These are phyloP conservation scores for Ectemnius lituratus DNA, from an alignment of 2,888 invertebrate genomes.

Conservation along the genomic window DNA sequence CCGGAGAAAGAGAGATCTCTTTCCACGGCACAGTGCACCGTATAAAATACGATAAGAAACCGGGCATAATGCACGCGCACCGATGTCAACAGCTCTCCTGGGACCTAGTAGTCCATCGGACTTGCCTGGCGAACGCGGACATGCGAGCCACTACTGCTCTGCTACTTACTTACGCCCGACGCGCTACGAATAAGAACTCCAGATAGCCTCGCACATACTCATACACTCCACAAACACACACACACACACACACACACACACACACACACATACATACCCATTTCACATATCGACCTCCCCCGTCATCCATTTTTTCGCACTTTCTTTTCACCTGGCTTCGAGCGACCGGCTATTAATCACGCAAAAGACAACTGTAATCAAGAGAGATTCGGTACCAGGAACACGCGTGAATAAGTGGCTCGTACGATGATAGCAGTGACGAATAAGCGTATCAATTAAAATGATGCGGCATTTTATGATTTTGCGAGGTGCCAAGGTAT, in stretches of 20 bases:
- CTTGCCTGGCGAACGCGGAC: conserved; percentile 31
- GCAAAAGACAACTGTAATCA: conserved; percentile 5
- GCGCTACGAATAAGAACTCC: conserved; percentile 59
- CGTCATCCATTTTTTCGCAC: conserved; percentile 29
- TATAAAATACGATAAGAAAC: conserved; percentile 46
- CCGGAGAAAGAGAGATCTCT: conserved; percentile 36
- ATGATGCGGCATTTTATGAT: not conserved
- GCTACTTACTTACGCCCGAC: conserved; percentile 58
- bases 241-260: conserved; percentile 1
- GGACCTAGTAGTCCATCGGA: conserved; percentile 49
- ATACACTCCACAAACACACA: not conserved
- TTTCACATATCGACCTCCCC: not conserved
- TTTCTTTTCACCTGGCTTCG: conserved; percentile 24
- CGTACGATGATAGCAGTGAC: not conserved
- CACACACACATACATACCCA: not conserved
- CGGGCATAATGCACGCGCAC: conserved; percentile 56
- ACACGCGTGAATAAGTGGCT: not conserved
- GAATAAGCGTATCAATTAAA: not conserved
- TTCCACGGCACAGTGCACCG: conserved; percentile 15
- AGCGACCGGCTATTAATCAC: not conserved
- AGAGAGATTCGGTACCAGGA: conserved; percentile 38
- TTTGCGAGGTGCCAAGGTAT: not conserved
- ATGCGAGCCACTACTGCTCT: conserved; percentile 38
- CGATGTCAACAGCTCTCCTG: conserved; percentile 66
- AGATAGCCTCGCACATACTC: not conserved